Evolutionary conservation across 2,113 vertebrate genomes (phyloP), one percentile per base, ranked within the genome.

Genomic region (Marcusenius ussheri): DNA sequence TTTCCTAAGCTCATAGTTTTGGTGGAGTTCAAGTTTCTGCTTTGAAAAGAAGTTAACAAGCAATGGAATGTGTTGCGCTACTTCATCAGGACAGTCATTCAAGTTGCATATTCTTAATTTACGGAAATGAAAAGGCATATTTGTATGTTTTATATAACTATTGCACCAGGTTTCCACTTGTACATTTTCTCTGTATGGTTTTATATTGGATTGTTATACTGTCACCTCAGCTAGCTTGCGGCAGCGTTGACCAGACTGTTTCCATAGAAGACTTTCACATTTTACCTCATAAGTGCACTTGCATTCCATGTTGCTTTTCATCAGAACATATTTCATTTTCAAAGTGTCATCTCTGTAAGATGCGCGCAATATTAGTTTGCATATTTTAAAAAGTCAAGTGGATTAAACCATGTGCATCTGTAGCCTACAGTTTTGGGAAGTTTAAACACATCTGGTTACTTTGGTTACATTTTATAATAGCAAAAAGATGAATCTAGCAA

Each of bases 291-390:
- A 66, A 31, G n/a, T 9, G 10, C 9, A 77, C 15, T 39, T 13
- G 3, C 35, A 39, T 80, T 80, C 35, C 35, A 42, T 2, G 5
- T 80, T 80, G 70, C 74, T 42, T 80, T 17, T 39, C 35, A 42
- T 91, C 80, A 35, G 62, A 89, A 74, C 50, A 90, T 91, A 88
- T 91, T 24, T 84, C 39, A n/a, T 47, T 46, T 84, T 84, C 15
- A 50, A 42, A 19, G 31, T 80, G 74, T 42, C 70, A 39, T 39
- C 13, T 77, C 35, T 74, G 13, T 74, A 77, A 77, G 70, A 77
- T 77, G 13, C 7, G 19, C 17, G 7, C 11, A 50, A 86, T 13
- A 31, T 11, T n/a, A 47, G 45, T 13, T 10, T 19, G 39, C 13
- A 6, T 35, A 39, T 39, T n/a, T 66, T 66, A 19, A 42, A 19